A percentile compares a stretch with the other conserved stretches of the same genome.
phyloP scores from a whole-genome alignment of 1,140 invertebrate species.

The Globodera rostochiensis region DNA sequence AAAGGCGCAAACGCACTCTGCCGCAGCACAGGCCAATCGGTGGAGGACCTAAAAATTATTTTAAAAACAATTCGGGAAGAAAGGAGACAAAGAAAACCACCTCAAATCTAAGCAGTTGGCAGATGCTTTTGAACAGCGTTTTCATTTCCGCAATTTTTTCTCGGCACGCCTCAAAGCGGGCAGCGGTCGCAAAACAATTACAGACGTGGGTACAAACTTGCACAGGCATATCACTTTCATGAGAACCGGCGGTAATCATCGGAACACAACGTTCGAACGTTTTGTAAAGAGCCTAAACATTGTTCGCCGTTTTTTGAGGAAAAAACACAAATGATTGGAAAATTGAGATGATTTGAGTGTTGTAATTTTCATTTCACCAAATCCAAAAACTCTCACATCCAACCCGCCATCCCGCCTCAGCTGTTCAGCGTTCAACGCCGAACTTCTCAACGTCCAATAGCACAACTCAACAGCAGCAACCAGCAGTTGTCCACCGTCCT shows the following conservation, averaged over 20 bases:
- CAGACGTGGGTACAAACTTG: constrained; percentile 90
- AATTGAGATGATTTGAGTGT: background rate
- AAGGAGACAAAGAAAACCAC: constrained; percentile 68
- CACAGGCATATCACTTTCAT: constrained; percentile 79
- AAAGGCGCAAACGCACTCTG: constrained; percentile 82
- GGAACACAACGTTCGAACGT: constrained; percentile 62
- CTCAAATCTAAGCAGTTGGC: constrained; percentile 85
- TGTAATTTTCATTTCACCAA: background rate
- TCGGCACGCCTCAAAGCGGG: constrained; percentile 86
- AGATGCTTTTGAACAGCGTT: constrained; percentile 82
- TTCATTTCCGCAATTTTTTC: constrained; percentile 81
- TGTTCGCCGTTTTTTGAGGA: background rate
- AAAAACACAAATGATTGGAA: constrained; percentile 27
- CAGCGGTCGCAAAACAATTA: constrained; percentile 87
- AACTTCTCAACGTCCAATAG: constrained; percentile 94
- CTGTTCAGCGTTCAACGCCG: constrained; percentile 95
- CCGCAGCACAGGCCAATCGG: constrained; percentile 78
- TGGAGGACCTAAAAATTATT: constrained; percentile 74
- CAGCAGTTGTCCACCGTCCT: constrained; percentile 81
- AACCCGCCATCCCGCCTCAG: constrained; percentile 87
- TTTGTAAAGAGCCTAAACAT: constrained; percentile 51
- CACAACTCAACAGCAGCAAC: constrained; percentile 88
- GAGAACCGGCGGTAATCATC: constrained; percentile 65
- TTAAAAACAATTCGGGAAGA: background rate
- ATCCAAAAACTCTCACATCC: constrained; percentile 70